A percentile compares a stretch with the other conserved stretches of the same genome.
Conservation (phyloP, 2,888 invertebrate genomes). For the Volucella inanis region DNA sequence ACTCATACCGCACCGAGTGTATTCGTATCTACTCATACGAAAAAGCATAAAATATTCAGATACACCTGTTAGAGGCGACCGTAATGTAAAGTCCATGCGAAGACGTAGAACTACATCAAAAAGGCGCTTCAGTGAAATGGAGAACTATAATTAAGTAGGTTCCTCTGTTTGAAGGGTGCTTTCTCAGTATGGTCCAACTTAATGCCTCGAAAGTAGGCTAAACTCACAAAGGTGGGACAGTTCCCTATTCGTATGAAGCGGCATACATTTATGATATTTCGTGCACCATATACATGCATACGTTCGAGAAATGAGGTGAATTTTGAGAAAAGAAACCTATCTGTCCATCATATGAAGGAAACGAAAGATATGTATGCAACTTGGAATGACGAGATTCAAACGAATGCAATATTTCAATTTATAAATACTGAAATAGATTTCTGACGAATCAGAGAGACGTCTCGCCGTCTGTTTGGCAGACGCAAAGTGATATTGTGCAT, state of each 20-base stretch:
- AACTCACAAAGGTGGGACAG: slow-evolving; percentile 48
- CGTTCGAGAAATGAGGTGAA: slow-evolving; percentile 16
- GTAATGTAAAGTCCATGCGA: slow-evolving; percentile 48
- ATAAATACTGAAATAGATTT: not conserved
- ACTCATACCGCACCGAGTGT: slow-evolving; percentile 54
- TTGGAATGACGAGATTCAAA: not conserved
- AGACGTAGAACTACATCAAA: slow-evolving; percentile 59
- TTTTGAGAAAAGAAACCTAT: not conserved
- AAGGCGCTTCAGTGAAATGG: slow-evolving; percentile 38
- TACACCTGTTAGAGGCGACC: slow-evolving; percentile 65
- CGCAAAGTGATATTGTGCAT: too few species aligned
- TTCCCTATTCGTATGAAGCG: slow-evolving; percentile 4
- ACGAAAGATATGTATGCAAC: too few species aligned
- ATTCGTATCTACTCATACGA: slow-evolving; percentile 9
- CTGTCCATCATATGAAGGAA: not conserved
- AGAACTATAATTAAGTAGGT: slow-evolving; percentile 61
- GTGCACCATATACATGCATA: not conserved
- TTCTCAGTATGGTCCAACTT: slow-evolving; percentile 8
- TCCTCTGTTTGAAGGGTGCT: slow-evolving; percentile 42
- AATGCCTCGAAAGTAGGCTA: slow-evolving; percentile 53
- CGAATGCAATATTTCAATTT: not conserved
- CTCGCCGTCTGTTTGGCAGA: too few species aligned
- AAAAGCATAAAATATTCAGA: slow-evolving; percentile 65
- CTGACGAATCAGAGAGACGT: too few species aligned
- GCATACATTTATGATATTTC: slow-evolving; percentile 15